Conservation (phyloP, 35 echinoderm and acorn worm genomes). For the Holothuria glaberrima region DNA sequence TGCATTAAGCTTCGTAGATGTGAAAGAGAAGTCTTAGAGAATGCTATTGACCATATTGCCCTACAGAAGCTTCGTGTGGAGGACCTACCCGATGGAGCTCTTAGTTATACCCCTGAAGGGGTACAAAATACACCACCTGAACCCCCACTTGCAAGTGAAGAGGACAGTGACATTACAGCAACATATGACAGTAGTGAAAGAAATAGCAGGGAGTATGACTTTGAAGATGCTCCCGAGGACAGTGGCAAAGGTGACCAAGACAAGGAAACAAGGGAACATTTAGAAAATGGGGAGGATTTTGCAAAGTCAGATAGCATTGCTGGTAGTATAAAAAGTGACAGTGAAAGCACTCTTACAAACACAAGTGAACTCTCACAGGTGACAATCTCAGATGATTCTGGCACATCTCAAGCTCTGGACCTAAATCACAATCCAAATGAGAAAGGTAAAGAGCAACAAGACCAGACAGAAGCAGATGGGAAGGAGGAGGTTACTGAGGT, state of each 20-base stretch:
- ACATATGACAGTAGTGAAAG: not conserved
- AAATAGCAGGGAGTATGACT: constrained; percentile 24
- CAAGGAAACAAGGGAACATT: too few relatives aligned
- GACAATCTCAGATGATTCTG: constrained; percentile 1
- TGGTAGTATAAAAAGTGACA: constrained; percentile 33
- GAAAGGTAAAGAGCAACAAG: not conserved
- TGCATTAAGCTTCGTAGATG: constrained; percentile 65
- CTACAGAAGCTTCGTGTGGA: constrained; percentile 48
- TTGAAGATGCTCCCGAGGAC: not conserved
- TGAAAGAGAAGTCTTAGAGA: constrained; percentile 80
- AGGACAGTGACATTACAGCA: constrained; percentile 20
- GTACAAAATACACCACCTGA: constrained; percentile 28
- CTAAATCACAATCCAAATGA: constrained; percentile 36
- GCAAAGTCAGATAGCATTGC: too few relatives aligned
- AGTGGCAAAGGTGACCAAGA: too few relatives aligned
- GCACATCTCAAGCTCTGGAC: constrained; percentile 12
- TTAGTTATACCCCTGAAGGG: constrained; percentile 50
- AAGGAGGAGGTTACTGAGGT: too few relatives aligned
- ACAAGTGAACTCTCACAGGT: constrained; percentile 36
- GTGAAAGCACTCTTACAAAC: constrained; percentile 37
- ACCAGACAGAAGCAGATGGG: too few relatives aligned
- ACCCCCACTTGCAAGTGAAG: constrained; percentile 61
- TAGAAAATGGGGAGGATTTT: not conserved
- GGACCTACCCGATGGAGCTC: constrained; percentile 66
- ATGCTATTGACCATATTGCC: constrained; percentile 67